Conservation (phyloP, 2,113 vertebrate species). For the Kryptolebias marmoratus region DNA sequence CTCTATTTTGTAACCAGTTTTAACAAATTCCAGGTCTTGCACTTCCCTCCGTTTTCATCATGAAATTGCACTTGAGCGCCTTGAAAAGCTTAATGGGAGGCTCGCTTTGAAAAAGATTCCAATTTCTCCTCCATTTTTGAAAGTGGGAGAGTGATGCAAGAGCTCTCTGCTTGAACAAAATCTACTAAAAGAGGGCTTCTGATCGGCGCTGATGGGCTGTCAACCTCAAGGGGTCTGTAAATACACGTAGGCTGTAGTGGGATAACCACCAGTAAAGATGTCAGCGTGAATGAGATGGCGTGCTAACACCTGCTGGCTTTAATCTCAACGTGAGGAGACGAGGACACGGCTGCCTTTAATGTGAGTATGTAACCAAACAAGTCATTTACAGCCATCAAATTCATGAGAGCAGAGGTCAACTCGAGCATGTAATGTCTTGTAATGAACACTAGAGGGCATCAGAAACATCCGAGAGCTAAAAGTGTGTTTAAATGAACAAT, state of each 20-base stretch:
- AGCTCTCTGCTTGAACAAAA: constrained; percentile 19
- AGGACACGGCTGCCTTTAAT: constrained; percentile 26
- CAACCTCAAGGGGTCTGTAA: constrained; percentile 31
- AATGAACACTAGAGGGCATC: constrained; percentile 58
- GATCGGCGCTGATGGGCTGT: constrained; percentile 50
- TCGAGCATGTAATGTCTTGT: constrained; percentile 4
- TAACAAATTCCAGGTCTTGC: constrained; percentile 43
- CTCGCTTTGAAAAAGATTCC: constrained; percentile 36
- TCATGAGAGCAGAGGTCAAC: neutral
- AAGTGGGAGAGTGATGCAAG: constrained; percentile 44
- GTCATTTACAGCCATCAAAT: constrained; percentile 13
- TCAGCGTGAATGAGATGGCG: neutral
- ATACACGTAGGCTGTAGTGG: constrained; percentile 20
- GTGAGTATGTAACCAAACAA: constrained; percentile 40
- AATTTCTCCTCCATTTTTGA: constrained; percentile 36
- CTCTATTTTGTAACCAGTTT: constrained; percentile 21
- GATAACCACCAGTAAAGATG: constrained; percentile 23
- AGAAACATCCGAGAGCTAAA: neutral
- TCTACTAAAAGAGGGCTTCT: constrained; percentile 20
- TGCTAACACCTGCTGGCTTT: constrained; percentile 34
- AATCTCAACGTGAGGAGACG: constrained; percentile 29
- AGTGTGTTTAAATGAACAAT: too few relatives aligned
- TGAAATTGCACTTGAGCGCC: constrained; percentile 46
- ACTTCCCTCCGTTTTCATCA: constrained; percentile 34
- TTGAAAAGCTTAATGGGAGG: constrained; percentile 50